Conservation (phyloP, 2,888 invertebrate species). For the Pheosia tremula region DNA sequence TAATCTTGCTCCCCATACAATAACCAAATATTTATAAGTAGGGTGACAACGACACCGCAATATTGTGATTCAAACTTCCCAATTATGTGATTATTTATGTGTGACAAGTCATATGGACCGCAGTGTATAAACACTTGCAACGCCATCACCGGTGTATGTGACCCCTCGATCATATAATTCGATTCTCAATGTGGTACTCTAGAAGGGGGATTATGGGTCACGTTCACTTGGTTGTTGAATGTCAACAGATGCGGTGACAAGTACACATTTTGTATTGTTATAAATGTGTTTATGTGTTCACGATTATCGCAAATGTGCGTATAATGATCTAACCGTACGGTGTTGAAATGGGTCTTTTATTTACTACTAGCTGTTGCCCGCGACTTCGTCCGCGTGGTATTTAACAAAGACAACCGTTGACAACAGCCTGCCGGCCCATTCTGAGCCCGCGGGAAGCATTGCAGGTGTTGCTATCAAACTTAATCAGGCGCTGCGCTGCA, state of each 20-base stretch:
- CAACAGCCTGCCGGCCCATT: too few relatives aligned
- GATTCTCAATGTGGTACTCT: not conserved
- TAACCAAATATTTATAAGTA: slow-evolving; percentile 33
- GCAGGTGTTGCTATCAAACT: too few relatives aligned
- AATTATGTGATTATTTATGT: slow-evolving; percentile 81
- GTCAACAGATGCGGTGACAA: slow-evolving; percentile 63
- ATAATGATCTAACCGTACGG: slow-evolving; percentile 45
- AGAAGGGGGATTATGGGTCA: slow-evolving; percentile 23
- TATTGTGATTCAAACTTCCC: slow-evolving; percentile 66
- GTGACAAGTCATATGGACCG: slow-evolving; percentile 58
- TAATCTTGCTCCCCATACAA: not conserved
- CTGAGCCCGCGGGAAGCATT: too few relatives aligned
- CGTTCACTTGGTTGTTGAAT: slow-evolving; percentile 34
- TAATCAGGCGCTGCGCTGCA: too few relatives aligned
- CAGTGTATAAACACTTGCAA: slow-evolving; percentile 47
- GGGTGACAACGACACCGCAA: slow-evolving; percentile 52
- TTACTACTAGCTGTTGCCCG: too few relatives aligned
- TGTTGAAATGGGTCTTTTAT: slow-evolving; percentile 18
- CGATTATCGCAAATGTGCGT: slow-evolving; percentile 65
- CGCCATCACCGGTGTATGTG: slow-evolving; percentile 30
- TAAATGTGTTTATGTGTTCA: slow-evolving; percentile 54
- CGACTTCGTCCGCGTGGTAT: too few relatives aligned
- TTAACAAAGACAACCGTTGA: too few relatives aligned
- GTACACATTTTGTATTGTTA: slow-evolving; percentile 49
- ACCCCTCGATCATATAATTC: slow-evolving; percentile 25